Conservation (phyloP, 2,113 vertebrate species). For the Centrocercus urophasianus region DNA sequence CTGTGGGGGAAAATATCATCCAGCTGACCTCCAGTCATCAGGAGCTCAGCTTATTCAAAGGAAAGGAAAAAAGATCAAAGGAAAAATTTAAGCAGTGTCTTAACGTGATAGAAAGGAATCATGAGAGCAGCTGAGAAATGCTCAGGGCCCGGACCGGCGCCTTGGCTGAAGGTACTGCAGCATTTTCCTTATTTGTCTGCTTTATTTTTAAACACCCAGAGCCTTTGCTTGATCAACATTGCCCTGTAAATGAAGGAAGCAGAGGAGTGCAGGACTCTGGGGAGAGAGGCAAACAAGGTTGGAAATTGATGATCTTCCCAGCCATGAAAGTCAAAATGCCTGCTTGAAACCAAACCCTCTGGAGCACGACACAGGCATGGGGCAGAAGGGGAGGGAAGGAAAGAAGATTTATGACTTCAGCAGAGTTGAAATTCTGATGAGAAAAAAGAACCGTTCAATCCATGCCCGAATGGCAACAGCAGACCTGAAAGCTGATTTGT, state of each 20-base stretch:
- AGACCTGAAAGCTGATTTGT: constrained; percentile 44
- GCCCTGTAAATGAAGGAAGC: constrained; percentile 74
- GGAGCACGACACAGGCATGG: constrained; percentile 32
- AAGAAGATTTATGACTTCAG: constrained; percentile 75
- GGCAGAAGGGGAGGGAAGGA: neutral
- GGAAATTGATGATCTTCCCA: constrained; percentile 65
- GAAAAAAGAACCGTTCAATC: constrained; percentile 61
- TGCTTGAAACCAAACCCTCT: constrained; percentile 76
- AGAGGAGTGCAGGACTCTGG: constrained; percentile 21
- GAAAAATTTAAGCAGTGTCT: constrained; percentile 11
- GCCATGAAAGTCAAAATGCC: constrained; percentile 74
- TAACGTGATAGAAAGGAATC: constrained; percentile 9
- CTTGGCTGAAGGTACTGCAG: constrained; percentile 52
- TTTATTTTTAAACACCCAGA: constrained; percentile 85
- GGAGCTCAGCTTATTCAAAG: neutral
- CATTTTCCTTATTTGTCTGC: constrained; percentile 76
- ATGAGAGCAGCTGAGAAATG: constrained; percentile 39
- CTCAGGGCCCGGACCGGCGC: constrained; percentile 43
- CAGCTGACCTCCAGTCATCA: neutral
- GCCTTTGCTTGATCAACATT: constrained; percentile 80
- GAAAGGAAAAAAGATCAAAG: neutral
- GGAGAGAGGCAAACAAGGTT: constrained; percentile 25
- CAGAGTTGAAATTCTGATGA: constrained; percentile 72
- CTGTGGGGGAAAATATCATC: neutral
- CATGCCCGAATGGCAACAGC: constrained; percentile 12